Base-by-base conservation (phyloP, 1,140 invertebrate species). In the Orius laevigatus region DNA sequence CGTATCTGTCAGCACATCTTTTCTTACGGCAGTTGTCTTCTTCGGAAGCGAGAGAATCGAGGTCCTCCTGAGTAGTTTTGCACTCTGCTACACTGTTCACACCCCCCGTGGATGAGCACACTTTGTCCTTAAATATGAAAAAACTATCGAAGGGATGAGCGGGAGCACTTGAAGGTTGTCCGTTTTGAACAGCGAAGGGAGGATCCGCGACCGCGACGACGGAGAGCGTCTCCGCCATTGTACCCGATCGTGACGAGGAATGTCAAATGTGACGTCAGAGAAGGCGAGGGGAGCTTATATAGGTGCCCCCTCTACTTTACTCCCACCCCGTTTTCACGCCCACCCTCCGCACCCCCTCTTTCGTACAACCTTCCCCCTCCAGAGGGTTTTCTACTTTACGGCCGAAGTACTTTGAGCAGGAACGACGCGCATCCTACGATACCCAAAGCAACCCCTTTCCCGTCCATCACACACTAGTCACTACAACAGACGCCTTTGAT, bases 1-100 rank as follows among this genome's bases (percentile, higher is more conserved):
- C 83, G 71, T 84, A 85, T 71, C 82, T 73, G 74, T 86, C 82
- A 59, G 79, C 70, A 66, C 82, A 84, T 66, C 83, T 72, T 66
- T 83, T 85, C 70, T 84, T 84, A 62, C 79, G 75, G 61, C 73
- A 78, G 53, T 53, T 57, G 33, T 57, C 54, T 20, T 53, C 53
- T 42, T 54, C 50, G 31, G 48, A 46, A 41, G 40, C 19, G 32
- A 44, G 43, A 32, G 36, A 49, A 19, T 46, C 48, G 46, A 46
- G 43, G 18, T 45, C 16, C 32, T 20, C 31, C 19, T 25, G 25
- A 25, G 25, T 25, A 25, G 25, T 25, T 25, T 25, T 25, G 25
- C 25, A 25, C 25, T 40, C 51, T 41, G 35, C 36, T 35, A 44
- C 31, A 12, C 25, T 33, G 38, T 42, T 49, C 46, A n/a, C 35